These are phyloP conservation scores for Gorsachius goisagi DNA, from an alignment of 2,113 vertebrate species.

Conservation along the genomic window DNA sequence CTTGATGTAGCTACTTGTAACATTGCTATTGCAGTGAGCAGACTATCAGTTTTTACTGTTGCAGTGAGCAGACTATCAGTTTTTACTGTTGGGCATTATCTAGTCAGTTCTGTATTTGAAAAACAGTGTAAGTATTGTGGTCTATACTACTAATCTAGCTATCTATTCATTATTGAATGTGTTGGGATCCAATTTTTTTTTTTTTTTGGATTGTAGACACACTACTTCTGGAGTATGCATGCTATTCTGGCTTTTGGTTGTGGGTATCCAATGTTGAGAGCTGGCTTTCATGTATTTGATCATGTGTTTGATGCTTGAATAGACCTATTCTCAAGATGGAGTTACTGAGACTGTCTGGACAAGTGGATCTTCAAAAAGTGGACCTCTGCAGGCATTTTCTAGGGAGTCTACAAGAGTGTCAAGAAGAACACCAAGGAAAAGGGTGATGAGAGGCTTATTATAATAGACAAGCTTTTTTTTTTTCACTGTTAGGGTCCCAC, in stretches of 20 bases:
- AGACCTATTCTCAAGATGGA: constrained; percentile 78
- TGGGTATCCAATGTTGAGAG: constrained; percentile 44
- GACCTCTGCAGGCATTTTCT: constrained; percentile 81
- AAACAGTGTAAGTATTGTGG: background rate
- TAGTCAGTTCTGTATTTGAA: background rate
- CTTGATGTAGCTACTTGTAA: background rate
- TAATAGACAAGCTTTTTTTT: constrained; percentile 58
- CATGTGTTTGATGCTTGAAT: constrained; percentile 77
- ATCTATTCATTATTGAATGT: background rate
- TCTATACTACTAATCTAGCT: background rate
- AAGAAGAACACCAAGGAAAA: constrained; percentile 82
- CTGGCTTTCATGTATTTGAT: constrained; percentile 66
- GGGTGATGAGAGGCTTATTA: constrained; percentile 80
- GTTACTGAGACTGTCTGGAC: constrained; percentile 78
- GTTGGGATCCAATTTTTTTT: background rate
- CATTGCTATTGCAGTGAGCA: background rate
- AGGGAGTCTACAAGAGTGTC: constrained; percentile 79
- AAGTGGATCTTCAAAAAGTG: constrained; percentile 81
- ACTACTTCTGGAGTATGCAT: constrained; percentile 26
- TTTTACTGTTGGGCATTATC: background rate
- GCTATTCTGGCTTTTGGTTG: constrained; percentile 40
- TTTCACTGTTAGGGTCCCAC: constrained; percentile 51
- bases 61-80: background rate
- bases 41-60: background rate
- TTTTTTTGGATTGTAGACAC: background rate